Base-by-base conservation (phyloP, 2,888 invertebrate genomes). In the Urechis unicinctus region DNA sequence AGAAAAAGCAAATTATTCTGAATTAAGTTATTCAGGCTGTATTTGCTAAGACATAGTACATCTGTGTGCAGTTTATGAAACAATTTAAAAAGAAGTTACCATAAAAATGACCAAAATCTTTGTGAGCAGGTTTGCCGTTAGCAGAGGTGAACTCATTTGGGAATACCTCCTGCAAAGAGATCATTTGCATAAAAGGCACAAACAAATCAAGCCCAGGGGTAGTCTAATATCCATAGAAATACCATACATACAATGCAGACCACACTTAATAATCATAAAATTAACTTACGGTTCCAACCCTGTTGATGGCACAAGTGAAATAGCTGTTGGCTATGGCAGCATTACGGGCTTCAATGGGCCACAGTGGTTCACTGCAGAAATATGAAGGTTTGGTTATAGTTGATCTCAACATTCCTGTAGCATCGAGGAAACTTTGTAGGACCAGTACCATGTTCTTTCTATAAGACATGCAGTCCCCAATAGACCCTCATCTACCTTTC, bases 271-370 rank as follows among this genome's bases (percentile, higher is more conserved):
- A 29, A n/a, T n/a, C n/a, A n/a, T n/a, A n/a, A 47, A 5, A 21
- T 21, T 22, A 4, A 69, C 74, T 67, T 79, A 95, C 96, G 0
- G 86, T 88, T 49, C 98, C 98, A 2, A 98, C 94, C 60, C 97
- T 85, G 78, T 98, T 98, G 57, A 87, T 85, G 17, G 91, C 91
- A 69, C 91, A 93, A 0, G 96, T 89, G 72, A 87, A 98, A 74
- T 93, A 97, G 65, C 86, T 86, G 74, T 97, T 98, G 0, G 97
- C 95, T 56, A 97, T 86, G 0, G 98, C 96, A 1, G 97, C 97
- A 79, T 87, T 89, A 60, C 97, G 82, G 0, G 97, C 95, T 81
- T 98, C 97, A 59, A 96, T 87, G 0, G 88, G 84, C 97, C 97
- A 98, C 65, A 97, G 80, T 0, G 94, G 90, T 79, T 97, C 96